Base-by-base conservation (phyloP, 1,140 invertebrate genomes). In the Anagrus nilaparvatae region DNA sequence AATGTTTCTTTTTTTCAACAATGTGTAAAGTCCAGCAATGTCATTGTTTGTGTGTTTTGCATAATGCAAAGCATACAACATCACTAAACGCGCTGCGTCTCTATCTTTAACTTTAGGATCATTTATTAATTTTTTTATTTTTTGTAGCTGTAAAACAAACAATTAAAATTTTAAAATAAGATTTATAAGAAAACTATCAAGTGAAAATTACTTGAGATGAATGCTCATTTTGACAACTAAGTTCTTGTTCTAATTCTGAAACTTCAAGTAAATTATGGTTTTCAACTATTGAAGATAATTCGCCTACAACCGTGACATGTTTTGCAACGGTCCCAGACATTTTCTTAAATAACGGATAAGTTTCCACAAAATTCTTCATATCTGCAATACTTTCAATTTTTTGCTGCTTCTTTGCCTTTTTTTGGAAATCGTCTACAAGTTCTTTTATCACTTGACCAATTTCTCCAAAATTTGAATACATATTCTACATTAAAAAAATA, bases 311-410 rank as follows among this genome's bases (percentile, higher is more conserved):
- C 7, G 89, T 93, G 17, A 99, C 86, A 70, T 99, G 96, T 69
- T 97, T 98, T 3, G 90, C 82, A 9, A 99, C 93, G 4, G 94
- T 97, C 17, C 95, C 95, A 1, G 91, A 96, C 79, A 98, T 92
- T 81, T 98, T 98, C 73, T 97, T 97, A 60, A 99, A 99, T 51
- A 97, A 82, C 0, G 96, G 96, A 76, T 99, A 99, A 12, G 86
- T 86, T 61, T 99, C 96, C 9, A 99, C 88, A 72, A 99, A 99
- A 53, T 82, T 84, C 72, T 99, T 99, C 94, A 99, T 98, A 61
- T 99, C 96, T 0, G 82, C 77, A 54, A 99, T 98, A 47, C 89
- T 96, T 72, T 99, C 96, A 3, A 99, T 84, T 73, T 98, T 97
- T 58, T 97, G 89, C 50, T 90, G 85, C 55, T 86, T 90, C 59